A percentile compares a stretch with the other conserved stretches of the same genome.
These are phyloP conservation scores for Cassiopea xamachana DNA, from an alignment of 30 jellyfish, hydroid and myxozoan genomes.

Conservation along the genomic window DNA sequence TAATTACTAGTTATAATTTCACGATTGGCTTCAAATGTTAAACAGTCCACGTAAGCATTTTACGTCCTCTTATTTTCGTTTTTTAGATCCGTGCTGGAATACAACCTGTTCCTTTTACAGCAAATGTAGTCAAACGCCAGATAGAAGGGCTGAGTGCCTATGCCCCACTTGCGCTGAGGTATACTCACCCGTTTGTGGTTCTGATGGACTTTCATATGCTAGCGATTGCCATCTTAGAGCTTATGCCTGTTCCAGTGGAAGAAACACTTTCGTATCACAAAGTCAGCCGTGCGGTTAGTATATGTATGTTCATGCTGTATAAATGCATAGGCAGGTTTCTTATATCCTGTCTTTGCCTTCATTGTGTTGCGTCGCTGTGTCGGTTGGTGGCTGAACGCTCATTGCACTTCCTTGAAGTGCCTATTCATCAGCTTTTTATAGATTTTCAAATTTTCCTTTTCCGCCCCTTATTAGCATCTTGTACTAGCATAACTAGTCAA, in stretches of 20 bases:
- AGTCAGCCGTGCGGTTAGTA: conserved; percentile 87
- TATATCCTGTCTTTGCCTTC: no score
- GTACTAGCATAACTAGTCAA: no score
- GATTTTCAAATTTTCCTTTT: no score
- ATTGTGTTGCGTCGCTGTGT: no score
- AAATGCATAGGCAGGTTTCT: not conserved
- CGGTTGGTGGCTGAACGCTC: no score
- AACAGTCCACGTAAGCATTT: not conserved
- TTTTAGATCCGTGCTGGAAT: conserved; percentile 78
- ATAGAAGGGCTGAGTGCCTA: conserved; percentile 69
- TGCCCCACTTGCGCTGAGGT: conserved; percentile 72
- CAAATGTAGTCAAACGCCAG: conserved; percentile 48
- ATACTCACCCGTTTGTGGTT: conserved; percentile 88
- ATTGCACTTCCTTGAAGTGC: no score
- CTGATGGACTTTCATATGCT: conserved; percentile 83
- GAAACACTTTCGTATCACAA: conserved; percentile 37
- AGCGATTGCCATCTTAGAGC: conserved; percentile 68
- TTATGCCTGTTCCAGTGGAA: conserved; percentile 61
- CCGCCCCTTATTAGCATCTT: no score
- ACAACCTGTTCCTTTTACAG: conserved; percentile 46
- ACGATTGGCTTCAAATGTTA: no score
- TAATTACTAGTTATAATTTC: no score
- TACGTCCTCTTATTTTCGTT: not conserved
- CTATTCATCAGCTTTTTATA: no score
- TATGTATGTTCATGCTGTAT: not conserved